Conservation (phyloP, 2,888 invertebrate genomes). For the Thyatira batis region DNA sequence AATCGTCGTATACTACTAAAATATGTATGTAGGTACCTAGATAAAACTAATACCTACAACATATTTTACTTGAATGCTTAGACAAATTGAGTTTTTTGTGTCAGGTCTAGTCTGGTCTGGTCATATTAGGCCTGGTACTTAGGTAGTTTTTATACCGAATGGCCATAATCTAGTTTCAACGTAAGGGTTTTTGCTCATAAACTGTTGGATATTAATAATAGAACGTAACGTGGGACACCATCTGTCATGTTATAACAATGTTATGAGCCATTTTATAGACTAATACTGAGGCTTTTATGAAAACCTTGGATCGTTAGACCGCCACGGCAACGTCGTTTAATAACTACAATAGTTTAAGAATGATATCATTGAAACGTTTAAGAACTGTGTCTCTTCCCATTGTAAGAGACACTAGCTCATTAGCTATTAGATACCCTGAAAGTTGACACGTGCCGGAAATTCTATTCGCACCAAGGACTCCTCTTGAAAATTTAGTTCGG, state of each 20-base stretch:
- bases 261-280: conserved; percentile 36
- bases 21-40: too few relatives aligned
- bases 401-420: too few relatives aligned
- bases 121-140: not conserved
- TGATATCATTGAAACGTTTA: not conserved
- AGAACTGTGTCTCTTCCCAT: not conserved
- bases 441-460: too few relatives aligned
- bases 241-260: conserved; percentile 36
- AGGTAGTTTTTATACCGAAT: conserved; percentile 10
- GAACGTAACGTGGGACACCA: conserved; percentile 27
- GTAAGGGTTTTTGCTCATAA: conserved; percentile 32
- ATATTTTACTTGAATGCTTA: too few relatives aligned
- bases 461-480: too few relatives aligned
- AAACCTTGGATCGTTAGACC: conserved; percentile 14
- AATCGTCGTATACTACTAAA: too few relatives aligned
- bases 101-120: not conserved
- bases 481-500: too few relatives aligned
- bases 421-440: too few relatives aligned
- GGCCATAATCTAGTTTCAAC: conserved; percentile 9
- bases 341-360: not conserved
- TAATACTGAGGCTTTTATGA: conserved; percentile 27
- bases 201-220: conserved; percentile 34
- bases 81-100: not conserved
- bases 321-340: not conserved
- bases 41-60: too few relatives aligned